These are phyloP conservation scores for Pseudomyrmex flavicornis DNA, from an alignment of 1,140 invertebrate genomes.

Conservation along the genomic window DNA sequence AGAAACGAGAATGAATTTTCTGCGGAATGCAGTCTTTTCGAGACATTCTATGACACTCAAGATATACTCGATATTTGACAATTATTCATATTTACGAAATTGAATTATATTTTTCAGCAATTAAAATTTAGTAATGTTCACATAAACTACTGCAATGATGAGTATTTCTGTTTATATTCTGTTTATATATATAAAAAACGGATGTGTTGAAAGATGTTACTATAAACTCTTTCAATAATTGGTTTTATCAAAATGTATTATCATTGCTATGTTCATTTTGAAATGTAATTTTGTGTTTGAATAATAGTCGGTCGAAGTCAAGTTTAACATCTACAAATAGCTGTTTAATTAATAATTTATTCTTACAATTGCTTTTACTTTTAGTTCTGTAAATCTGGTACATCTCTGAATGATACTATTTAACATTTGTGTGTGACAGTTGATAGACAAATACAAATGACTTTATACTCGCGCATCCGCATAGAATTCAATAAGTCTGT, in stretches of 20 bases:
- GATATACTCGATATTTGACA: constrained; percentile 66
- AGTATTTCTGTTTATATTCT: too few species aligned
- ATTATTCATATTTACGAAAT: constrained; percentile 65
- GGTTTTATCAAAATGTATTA: not conserved
- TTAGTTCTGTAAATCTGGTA: constrained; percentile 7
- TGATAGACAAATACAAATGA: constrained; percentile 72
- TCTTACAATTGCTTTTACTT: too few species aligned
- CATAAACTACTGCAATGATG: not conserved
- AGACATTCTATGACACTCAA: constrained; percentile 43
- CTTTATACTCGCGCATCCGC: constrained; percentile 73
- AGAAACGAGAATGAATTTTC: constrained; percentile 62
- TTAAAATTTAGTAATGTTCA: not conserved
- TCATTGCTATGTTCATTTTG: too few species aligned
- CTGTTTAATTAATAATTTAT: too few species aligned
- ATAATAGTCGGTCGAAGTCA: constrained; percentile 22
- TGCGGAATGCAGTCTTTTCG: constrained; percentile 74
- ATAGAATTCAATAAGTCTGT: constrained; percentile 80
- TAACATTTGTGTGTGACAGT: constrained; percentile 65
- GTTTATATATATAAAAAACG: too few species aligned
- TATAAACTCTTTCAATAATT: not conserved
- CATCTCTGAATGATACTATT: constrained; percentile 43
- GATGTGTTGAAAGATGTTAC: not conserved
- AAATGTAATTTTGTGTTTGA: constrained; percentile 9
- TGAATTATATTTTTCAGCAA: too few species aligned
- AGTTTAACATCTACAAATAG: not conserved